These are phyloP conservation scores for Leptinotarsa haldemani DNA, from an alignment of 2,888 invertebrate genomes.

Conservation along the genomic window DNA sequence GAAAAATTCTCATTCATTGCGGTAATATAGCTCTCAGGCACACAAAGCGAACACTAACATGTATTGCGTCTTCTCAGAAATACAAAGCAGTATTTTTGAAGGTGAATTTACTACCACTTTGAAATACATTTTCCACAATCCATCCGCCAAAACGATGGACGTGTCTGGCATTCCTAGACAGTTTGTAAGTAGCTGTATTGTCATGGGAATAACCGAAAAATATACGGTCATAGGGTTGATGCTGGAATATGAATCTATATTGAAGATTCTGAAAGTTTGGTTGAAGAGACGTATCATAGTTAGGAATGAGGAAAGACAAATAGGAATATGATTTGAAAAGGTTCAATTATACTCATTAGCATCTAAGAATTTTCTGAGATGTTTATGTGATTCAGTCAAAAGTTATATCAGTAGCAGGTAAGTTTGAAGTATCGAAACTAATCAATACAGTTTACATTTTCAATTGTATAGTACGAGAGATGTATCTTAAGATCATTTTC, in stretches of 20 bases:
- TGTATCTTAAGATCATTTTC: no score
- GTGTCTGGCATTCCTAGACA: slow-evolving; percentile 24
- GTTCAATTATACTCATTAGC: no score
- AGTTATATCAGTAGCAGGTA: no score
- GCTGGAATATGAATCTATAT: slow-evolving; percentile 20
- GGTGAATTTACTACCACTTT: slow-evolving; percentile 58
- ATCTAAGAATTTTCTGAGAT: no score
- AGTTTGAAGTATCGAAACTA: no score
- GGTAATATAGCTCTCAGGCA: slow-evolving; percentile 37
- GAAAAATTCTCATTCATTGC: slow-evolving; percentile 43
- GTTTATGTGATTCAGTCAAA: no score
- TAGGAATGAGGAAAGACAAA: background rate
- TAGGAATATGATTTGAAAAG: no score
- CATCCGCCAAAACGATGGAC: slow-evolving; percentile 43
- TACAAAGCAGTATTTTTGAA: slow-evolving; percentile 57
- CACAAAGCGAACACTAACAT: slow-evolving; percentile 49
- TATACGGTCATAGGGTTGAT: slow-evolving; percentile 22
- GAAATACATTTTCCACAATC: slow-evolving; percentile 57
- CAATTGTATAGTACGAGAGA: no score
- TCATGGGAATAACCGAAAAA: slow-evolving; percentile 23
- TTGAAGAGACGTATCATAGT: background rate
- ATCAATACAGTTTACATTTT: no score
- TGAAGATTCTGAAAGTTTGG: slow-evolving; percentile 7
- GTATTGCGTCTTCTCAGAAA: slow-evolving; percentile 47
- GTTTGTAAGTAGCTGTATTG: slow-evolving; percentile 12